These are phyloP conservation scores for Sebastes nivosus DNA, from an alignment of 2,797 vertebrate species.

Conservation along the genomic window DNA sequence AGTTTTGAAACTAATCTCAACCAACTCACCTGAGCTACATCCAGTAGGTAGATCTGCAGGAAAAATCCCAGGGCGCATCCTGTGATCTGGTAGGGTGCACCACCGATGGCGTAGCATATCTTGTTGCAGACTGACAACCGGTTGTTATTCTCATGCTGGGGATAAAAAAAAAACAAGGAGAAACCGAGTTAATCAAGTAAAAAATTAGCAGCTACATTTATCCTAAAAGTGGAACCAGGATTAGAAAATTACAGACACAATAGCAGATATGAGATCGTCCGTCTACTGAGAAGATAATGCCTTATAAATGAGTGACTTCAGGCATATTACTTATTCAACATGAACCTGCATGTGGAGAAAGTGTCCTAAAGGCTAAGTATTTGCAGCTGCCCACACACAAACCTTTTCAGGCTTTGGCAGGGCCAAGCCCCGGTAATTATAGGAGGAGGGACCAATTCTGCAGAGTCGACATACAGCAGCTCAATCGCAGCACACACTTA, in stretches of 20 bases:
- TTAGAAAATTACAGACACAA: not conserved
- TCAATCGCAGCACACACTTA: not conserved
- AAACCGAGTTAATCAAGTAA: not conserved
- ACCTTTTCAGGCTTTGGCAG: not conserved
- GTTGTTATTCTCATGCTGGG: constrained; percentile 72
- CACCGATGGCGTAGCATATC: constrained; percentile 93
- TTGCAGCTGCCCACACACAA: not conserved
- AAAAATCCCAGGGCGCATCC: constrained; percentile 96
- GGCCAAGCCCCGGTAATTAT: not conserved
- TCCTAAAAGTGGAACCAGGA: not conserved
- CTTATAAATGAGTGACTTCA: not conserved
- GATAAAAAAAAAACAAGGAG: not conserved
- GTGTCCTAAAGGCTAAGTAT: not conserved
- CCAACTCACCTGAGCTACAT: constrained; percentile 91
- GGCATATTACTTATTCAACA: not conserved
- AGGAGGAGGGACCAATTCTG: not conserved
- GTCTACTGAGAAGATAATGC: not conserved
- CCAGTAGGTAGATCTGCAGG: constrained; percentile 95
- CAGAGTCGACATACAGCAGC: not conserved
- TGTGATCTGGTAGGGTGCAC: constrained; percentile 97
- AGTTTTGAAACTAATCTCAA: not conserved
- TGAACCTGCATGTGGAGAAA: not conserved
- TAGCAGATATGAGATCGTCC: not conserved
- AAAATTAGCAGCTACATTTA: not conserved
- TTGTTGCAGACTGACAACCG: constrained; percentile 91